Conservation (phyloP, 2,113 vertebrate species). For the Otus sunia region DNA sequence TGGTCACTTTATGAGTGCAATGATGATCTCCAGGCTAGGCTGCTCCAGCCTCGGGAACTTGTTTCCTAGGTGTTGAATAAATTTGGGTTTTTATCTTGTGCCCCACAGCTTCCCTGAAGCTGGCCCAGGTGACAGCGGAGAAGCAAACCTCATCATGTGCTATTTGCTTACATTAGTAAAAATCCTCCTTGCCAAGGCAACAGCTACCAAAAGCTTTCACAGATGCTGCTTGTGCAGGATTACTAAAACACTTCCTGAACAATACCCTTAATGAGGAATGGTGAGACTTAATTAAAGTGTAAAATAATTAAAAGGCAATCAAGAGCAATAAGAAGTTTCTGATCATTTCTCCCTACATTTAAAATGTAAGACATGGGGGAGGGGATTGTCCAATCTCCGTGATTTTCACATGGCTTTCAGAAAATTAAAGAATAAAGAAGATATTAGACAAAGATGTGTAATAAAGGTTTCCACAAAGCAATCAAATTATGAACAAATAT, state of each 20-base stretch:
- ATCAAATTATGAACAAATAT: background rate
- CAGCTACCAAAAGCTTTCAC: background rate
- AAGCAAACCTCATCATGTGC: background rate
- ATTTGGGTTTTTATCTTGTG: background rate
- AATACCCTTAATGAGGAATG: constrained; percentile 16
- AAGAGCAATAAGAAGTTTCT: constrained; percentile 24
- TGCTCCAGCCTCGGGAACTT: background rate
- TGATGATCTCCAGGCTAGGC: background rate
- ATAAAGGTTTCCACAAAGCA: constrained; percentile 33
- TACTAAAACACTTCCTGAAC: constrained; percentile 17
- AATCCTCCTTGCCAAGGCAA: background rate
- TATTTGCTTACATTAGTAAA: background rate
- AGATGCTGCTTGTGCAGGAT: background rate
- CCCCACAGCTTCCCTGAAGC: background rate
- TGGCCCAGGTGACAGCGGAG: background rate
- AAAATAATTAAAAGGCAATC: constrained; percentile 59
- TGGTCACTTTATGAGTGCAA: background rate
- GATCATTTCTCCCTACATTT: background rate
- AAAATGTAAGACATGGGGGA: background rate
- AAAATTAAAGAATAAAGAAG: constrained; percentile 1
- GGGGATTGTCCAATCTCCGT: background rate
- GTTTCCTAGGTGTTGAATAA: background rate
- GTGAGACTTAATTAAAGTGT: constrained; percentile 50
- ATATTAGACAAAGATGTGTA: background rate
- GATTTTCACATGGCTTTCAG: background rate